A percentile compares a stretch with the other conserved stretches of the same genome.
Evolutionary conservation across 2,113 vertebrate genomes (phyloP).

Genomic region (Micronisus gabar): DNA sequence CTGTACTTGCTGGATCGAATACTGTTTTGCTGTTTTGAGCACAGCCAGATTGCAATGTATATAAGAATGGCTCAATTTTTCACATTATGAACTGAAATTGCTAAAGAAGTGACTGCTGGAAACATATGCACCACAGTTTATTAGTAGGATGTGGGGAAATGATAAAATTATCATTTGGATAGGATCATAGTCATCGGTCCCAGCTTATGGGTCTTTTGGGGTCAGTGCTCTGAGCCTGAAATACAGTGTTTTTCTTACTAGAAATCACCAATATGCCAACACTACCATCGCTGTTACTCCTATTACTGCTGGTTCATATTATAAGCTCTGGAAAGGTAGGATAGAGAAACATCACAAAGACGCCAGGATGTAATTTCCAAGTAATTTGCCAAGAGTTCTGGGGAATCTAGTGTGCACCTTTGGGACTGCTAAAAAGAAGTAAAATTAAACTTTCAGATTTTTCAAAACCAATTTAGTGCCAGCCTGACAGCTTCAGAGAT

Average conservation of each 20-base stretch:
- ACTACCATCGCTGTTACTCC: accelerated
- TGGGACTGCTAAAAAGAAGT: background rate
- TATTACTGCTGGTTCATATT: background rate
- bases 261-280: background rate
- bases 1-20: slow-evolving; percentile 9
- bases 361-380: background rate
- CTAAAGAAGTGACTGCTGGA: background rate
- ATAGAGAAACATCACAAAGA: background rate
- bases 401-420: background rate
- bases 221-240: background rate
- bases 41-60: background rate
- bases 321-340: background rate
- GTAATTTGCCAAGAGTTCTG: slow-evolving; percentile 7
- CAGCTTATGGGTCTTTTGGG: background rate
- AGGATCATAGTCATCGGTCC: background rate
- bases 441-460: background rate
- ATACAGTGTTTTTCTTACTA: background rate
- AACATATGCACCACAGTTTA: background rate
- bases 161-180: background rate
- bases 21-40: slow-evolving; percentile 6
- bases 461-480: background rate
- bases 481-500: background rate
- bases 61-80: background rate
- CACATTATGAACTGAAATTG: background rate
- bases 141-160: background rate